Evolutionary conservation across 2,113 vertebrate species (phyloP).

Genomic region (Pseudois nayaur): DNA sequence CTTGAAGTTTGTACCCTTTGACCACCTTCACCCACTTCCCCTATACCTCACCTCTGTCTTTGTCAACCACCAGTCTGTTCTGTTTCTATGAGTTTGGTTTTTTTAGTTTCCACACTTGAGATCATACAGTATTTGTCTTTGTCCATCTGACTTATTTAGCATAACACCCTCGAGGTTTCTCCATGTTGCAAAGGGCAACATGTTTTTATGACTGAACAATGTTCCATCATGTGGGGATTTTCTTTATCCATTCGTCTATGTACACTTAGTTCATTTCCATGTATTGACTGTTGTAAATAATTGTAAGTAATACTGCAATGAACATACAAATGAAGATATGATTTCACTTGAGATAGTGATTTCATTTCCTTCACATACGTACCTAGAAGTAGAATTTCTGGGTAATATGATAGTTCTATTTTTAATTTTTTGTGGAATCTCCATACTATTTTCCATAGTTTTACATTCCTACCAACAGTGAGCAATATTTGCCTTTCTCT

Average conservation of each 20-base stretch:
- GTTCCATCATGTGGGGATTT: not conserved
- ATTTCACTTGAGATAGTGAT: not conserved
- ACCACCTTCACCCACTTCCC: not conserved
- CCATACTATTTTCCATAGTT: not conserved
- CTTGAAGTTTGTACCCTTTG: not conserved
- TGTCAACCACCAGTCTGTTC: not conserved
- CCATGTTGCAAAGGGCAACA: not conserved
- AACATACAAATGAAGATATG: not conserved
- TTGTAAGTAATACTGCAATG: not conserved
- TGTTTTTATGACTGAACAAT: not conserved
- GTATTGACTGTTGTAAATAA: not conserved
- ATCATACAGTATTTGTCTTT: not conserved
- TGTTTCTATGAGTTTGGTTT: not conserved
- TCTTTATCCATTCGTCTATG: not conserved
- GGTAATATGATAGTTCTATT: not conserved
- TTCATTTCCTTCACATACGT: not conserved
- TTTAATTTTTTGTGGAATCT: not conserved
- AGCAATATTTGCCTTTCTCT: not conserved
- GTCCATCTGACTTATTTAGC: not conserved
- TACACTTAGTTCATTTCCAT: not conserved
- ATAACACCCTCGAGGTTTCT: not conserved
- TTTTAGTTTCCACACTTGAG: not conserved
- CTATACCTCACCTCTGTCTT: not conserved
- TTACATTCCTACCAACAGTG: not conserved
- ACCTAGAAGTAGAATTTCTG: not conserved